Evolutionary conservation across 2,797 vertebrate genomes (phyloP).

Genomic region (Syndactyla subalaris): DNA sequence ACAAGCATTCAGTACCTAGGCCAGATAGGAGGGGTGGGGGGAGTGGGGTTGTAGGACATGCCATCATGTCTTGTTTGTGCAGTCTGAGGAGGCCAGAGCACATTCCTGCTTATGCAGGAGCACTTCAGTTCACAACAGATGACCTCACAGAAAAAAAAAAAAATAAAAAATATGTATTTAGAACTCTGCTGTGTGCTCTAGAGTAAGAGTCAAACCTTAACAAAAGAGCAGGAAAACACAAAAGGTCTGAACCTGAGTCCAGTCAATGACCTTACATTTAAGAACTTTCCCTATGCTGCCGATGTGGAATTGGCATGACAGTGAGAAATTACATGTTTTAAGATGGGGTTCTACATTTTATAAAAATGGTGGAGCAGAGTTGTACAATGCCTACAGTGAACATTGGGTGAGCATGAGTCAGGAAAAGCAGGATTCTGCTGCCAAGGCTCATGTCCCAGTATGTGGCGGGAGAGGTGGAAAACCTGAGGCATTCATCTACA

Average conservation of each 20-base stretch:
- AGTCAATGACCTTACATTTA: background rate
- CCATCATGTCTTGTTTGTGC: rapidly evolving
- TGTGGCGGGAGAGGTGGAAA: background rate
- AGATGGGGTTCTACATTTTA: background rate
- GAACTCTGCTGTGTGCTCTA: background rate
- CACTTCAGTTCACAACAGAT: background rate
- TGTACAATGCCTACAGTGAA: background rate
- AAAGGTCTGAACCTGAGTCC: background rate
- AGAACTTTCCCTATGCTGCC: background rate
- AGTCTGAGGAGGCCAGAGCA: background rate
- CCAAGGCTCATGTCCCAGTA: background rate
- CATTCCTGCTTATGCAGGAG: rapidly evolving
- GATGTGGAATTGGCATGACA: background rate
- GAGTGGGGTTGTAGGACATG: background rate
- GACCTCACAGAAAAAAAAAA: background rate
- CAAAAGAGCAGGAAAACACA: background rate
- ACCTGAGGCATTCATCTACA: background rate
- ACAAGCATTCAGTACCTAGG: background rate
- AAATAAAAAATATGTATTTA: background rate
- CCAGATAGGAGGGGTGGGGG: background rate
- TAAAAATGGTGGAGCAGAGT: background rate
- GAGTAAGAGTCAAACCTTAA: background rate
- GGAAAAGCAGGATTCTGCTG: background rate
- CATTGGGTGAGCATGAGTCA: background rate
- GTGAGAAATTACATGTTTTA: background rate